Evolutionary conservation across 1,140 invertebrate genomes (phyloP).

Genomic region (Lepidurus couesii): DNA sequence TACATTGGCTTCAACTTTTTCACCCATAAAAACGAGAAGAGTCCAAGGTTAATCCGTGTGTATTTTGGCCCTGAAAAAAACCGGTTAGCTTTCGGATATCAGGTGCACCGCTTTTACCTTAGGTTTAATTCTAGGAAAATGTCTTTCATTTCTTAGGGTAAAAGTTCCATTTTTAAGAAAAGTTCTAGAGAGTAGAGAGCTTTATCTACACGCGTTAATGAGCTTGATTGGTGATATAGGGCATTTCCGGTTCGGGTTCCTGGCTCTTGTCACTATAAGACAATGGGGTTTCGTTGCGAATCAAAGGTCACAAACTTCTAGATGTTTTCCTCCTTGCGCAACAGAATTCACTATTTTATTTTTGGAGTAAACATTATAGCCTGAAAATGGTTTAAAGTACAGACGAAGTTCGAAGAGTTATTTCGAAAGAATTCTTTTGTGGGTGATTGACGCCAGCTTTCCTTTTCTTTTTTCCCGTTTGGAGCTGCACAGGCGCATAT

Average conservation of each 20-base stretch:
- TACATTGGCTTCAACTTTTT: background rate
- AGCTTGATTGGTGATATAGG: conserved; percentile 1
- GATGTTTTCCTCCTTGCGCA: background rate
- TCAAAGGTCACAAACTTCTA: background rate
- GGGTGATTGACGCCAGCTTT: background rate
- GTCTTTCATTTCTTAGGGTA: background rate
- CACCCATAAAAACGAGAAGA: background rate
- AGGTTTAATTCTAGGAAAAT: background rate
- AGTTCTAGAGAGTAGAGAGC: background rate
- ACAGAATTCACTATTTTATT: background rate
- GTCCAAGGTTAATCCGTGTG: background rate
- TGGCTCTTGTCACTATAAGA: background rate
- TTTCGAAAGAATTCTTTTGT: no score
- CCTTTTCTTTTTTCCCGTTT: background rate
- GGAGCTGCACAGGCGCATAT: background rate
- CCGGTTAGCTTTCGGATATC: background rate
- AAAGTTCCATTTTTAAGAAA: background rate
- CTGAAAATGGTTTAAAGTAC: no score
- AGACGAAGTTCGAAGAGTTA: no score
- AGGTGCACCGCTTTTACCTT: conserved; percentile 16
- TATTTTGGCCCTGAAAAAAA: background rate
- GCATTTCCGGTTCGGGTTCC: background rate
- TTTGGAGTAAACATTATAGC: no score
- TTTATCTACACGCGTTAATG: background rate
- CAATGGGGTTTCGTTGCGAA: background rate